Conservation (phyloP, 2,797 vertebrate genomes). For the Sebastes cheni region DNA sequence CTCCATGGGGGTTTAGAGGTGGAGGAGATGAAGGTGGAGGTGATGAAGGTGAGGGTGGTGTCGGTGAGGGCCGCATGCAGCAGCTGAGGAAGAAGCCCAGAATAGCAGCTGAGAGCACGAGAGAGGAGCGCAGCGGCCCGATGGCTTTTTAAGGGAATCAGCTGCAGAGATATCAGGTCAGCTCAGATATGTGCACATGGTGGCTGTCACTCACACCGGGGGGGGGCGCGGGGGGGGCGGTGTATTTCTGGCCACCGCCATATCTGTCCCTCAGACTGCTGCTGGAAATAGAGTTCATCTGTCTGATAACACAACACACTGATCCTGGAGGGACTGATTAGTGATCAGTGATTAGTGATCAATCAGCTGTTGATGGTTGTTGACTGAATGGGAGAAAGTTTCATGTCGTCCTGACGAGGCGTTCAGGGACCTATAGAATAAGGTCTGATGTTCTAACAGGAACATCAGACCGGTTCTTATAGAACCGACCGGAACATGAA, state of each 20-base stretch:
- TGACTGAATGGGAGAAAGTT: too few species aligned
- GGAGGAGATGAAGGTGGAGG: too few species aligned
- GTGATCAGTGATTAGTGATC: too few species aligned
- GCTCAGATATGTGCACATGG: slow-evolving; percentile 91
- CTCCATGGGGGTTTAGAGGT: neutral
- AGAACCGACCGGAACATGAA: neutral
- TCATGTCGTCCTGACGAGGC: too few species aligned
- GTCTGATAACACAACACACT: too few species aligned
- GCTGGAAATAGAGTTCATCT: slow-evolving; percentile 55
- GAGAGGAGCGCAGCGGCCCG: slow-evolving; percentile 81
- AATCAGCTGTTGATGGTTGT: too few species aligned
- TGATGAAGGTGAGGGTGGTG: too few species aligned
- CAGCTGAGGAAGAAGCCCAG: slow-evolving; percentile 79
- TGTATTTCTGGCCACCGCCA: slow-evolving; percentile 92
- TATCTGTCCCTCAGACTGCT: slow-evolving; percentile 82
- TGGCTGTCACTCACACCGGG: slow-evolving; percentile 85
- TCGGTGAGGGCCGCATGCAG: slow-evolving; percentile 1
- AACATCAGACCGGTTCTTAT: too few species aligned
- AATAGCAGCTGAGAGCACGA: slow-evolving; percentile 94
- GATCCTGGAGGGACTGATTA: too few species aligned
- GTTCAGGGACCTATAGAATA: too few species aligned
- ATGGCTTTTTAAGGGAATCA: slow-evolving; percentile 99
- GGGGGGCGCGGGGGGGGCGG: slow-evolving; percentile 8
- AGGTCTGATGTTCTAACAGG: too few species aligned
- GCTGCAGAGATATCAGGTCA: slow-evolving; percentile 87